Evolutionary conservation across 1,140 invertebrate species (phyloP).

Genomic region (Drosophila obscura): DNA sequence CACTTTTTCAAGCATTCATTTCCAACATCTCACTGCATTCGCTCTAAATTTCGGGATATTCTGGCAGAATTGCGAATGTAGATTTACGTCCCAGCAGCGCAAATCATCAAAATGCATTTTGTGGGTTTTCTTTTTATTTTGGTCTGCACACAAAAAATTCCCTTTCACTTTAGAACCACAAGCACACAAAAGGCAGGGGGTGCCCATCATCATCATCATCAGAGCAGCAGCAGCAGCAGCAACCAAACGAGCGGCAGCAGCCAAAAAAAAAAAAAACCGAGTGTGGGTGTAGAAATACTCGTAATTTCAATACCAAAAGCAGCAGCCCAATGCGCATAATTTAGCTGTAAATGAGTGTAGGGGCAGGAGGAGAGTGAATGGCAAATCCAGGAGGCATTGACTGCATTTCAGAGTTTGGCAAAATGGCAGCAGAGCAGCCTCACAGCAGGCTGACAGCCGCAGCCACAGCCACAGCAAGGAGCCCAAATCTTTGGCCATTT

Average conservation of each 20-base stretch:
- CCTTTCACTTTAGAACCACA: conserved; percentile 47
- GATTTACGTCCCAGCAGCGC: conserved; percentile 60
- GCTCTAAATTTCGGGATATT: conserved; percentile 24
- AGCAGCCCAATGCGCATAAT: conserved; percentile 67
- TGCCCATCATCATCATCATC: conserved; percentile 25
- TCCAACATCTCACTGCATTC: neutral
- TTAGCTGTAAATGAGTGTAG: conserved; percentile 28
- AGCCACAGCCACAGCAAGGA: conserved; percentile 14
- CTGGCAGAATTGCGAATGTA: conserved; percentile 33
- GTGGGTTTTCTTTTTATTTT: conserved; percentile 5
- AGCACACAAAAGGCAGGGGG: conserved; percentile 37
- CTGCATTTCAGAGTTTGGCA: conserved; percentile 70
- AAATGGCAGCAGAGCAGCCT: conserved; percentile 63
- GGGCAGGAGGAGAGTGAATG: neutral
- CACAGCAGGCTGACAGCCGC: conserved; percentile 35
- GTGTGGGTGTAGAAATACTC: no score
- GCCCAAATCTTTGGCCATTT: conserved; percentile 30
- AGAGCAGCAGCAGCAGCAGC: conserved; percentile 4
- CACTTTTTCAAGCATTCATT: conserved; percentile 8
- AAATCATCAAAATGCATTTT: conserved; percentile 62
- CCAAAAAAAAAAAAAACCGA: conserved; percentile 29
- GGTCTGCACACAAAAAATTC: conserved; percentile 32
- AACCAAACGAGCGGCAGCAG: conserved; percentile 36
- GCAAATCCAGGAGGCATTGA: conserved; percentile 42
- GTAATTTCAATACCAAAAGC: conserved; percentile 65